Conservation (phyloP, 2,797 vertebrate genomes). For the Coilia nasus region DNA sequence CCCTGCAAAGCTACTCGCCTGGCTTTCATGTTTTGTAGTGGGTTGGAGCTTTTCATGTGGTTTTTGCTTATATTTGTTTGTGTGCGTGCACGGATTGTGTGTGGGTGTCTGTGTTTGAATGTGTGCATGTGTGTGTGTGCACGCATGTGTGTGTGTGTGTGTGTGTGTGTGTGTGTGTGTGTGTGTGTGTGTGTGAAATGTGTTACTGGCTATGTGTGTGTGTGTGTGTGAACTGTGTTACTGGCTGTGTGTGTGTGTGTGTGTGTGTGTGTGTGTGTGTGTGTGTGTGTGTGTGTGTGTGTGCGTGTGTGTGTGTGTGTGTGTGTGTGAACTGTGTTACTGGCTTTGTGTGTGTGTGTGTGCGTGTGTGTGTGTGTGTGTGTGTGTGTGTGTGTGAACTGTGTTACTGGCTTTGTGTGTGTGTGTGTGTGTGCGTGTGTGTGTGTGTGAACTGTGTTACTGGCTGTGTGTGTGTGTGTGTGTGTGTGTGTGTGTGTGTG, state of each 20-base stretch:
- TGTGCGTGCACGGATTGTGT: background rate
- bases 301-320: slow-evolving; percentile 40
- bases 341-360: background rate
- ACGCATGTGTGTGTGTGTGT: background rate
- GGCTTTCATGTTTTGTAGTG: too few relatives aligned
- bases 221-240: slow-evolving; percentile 16
- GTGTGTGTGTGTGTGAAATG: slow-evolving; percentile 37
- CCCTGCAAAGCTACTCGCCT: too few relatives aligned
- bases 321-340: slow-evolving; percentile 17
- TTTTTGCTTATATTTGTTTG: background rate
- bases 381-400: slow-evolving; percentile 32
- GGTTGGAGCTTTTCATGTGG: too few relatives aligned
- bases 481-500: background rate
- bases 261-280: slow-evolving; percentile 11
- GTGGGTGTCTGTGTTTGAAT: background rate
- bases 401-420: slow-evolving; percentile 61
- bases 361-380: background rate
- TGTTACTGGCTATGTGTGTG: slow-evolving; percentile 22
- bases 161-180: slow-evolving; percentile 32
- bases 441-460: background rate
- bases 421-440: slow-evolving; percentile 24
- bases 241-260: background rate
- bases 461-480: background rate
- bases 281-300: slow-evolving; percentile 37
- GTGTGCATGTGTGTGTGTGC: background rate